phyloP scores from a whole-genome alignment of 2,888 invertebrate species.

The Andrena camellia region DNA sequence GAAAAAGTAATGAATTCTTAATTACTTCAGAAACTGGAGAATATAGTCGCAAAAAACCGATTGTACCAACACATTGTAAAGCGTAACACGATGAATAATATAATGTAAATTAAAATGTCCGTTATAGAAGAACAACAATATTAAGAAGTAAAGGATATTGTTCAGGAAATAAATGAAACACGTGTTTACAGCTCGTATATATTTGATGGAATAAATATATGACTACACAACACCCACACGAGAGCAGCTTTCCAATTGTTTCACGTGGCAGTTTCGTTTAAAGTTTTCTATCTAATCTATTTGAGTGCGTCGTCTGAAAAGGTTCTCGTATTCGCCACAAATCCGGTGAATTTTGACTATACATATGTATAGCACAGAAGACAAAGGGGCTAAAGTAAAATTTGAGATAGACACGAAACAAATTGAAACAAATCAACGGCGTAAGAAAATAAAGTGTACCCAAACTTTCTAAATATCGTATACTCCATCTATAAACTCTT shows the following conservation, averaged over 20 bases:
- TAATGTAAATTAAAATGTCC: no score
- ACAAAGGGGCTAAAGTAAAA: constrained; percentile 41
- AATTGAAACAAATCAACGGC: background rate
- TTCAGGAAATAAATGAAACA: background rate
- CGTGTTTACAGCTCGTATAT: constrained; percentile 10
- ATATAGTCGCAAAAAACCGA: background rate
- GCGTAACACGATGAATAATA: background rate
- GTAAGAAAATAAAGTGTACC: background rate
- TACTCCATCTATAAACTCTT: background rate
- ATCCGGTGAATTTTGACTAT: constrained; percentile 47
- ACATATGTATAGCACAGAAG: constrained; percentile 5
- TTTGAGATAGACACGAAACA: constrained; percentile 25
- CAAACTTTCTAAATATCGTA: no score
- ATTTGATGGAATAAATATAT: constrained; percentile 30
- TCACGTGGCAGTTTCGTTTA: constrained; percentile 71
- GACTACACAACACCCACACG: constrained; percentile 26
- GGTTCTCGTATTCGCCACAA: constrained; percentile 51
- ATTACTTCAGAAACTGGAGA: background rate
- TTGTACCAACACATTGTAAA: background rate
- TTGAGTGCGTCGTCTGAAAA: constrained; percentile 69
- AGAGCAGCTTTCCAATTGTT: constrained; percentile 71
- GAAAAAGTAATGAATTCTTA: background rate
- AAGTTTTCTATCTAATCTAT: constrained; percentile 76
- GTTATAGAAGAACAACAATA: no score
- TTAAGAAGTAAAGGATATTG: background rate